phyloP scores from a whole-genome alignment of 2,797 vertebrate genomes.

The Ptychadena robeensis region DNA sequence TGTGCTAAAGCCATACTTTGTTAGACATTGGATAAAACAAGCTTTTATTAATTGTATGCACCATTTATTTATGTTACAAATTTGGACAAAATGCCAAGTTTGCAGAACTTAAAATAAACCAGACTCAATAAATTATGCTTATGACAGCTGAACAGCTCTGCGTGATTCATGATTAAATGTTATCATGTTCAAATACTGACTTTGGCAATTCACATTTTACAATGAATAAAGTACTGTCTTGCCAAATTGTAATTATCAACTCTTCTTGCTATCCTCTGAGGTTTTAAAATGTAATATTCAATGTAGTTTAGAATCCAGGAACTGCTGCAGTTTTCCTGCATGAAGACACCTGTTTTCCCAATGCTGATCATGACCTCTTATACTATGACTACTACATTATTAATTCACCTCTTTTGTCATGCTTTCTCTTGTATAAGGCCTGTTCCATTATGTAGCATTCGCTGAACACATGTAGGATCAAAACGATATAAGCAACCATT shows the following conservation, averaged over 20 bases:
- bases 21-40: conserved; percentile 45
- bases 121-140: conserved; percentile 55
- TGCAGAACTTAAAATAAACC: conserved; percentile 55
- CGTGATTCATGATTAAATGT: conserved; percentile 51
- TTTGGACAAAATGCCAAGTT: conserved; percentile 52
- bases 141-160: conserved; percentile 47
- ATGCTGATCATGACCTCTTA: neutral
- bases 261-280: conserved; percentile 7
- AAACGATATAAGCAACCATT: neutral
- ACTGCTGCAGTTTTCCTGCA: conserved; percentile 7
- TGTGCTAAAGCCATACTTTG: conserved; percentile 36
- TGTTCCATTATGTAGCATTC: neutral
- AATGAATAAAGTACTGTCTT: conserved; percentile 32
- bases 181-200: conserved; percentile 59
- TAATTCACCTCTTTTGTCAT: neutral
- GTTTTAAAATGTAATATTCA: conserved; percentile 12
- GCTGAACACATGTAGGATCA: neutral
- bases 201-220: conserved; percentile 44
- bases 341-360: conserved; percentile 20
- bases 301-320: conserved; percentile 7
- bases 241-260: conserved; percentile 41
- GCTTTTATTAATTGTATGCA: conserved; percentile 57
- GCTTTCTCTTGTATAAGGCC: neutral
- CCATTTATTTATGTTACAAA: conserved; percentile 50
- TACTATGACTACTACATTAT: neutral